Evolutionary conservation across 2,888 invertebrate species (phyloP).

Genomic region (Xestia c-nigrum): DNA sequence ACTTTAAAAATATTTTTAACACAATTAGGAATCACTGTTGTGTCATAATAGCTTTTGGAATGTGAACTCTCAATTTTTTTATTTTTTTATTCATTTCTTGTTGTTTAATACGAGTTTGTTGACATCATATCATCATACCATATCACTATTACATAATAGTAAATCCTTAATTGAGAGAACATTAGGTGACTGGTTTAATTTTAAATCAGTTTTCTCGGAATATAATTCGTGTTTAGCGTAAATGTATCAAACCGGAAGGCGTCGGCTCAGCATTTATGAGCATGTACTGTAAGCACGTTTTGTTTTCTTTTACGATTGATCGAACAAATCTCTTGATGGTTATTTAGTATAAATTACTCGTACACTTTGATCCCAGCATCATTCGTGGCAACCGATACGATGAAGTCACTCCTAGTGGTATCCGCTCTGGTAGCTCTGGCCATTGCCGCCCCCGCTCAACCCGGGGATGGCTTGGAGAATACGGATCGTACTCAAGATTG

Average conservation of each 20-base stretch:
- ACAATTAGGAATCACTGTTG: neutral
- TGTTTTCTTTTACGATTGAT: conserved; percentile 64
- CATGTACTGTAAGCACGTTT: conserved; percentile 79
- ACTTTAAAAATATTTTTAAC: neutral
- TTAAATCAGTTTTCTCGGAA: conserved; percentile 28
- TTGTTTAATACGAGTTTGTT: neutral
- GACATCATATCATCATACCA: neutral
- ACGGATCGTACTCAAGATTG: conserved; percentile 52
- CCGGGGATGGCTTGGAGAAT: conserved; percentile 69
- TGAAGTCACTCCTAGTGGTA: conserved; percentile 84
- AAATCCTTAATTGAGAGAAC: conserved; percentile 18
- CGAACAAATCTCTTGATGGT: conserved; percentile 59
- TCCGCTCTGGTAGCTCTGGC: conserved; percentile 78
- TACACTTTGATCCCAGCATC: conserved; percentile 71
- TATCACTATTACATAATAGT: neutral
- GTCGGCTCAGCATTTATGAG: conserved; percentile 74
- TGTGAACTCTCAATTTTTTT: neutral
- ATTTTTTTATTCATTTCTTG: neutral
- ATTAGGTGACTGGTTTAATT: conserved; percentile 15
- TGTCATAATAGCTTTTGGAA: neutral
- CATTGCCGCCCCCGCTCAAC: conserved; percentile 78
- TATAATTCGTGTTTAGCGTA: conserved; percentile 37
- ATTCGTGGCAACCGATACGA: conserved; percentile 77
- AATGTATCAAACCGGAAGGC: conserved; percentile 68
- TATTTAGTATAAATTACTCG: conserved; percentile 82